Evolutionary conservation across 2,888 invertebrate species (phyloP).

Genomic region (Willowsia nigromaculata): DNA sequence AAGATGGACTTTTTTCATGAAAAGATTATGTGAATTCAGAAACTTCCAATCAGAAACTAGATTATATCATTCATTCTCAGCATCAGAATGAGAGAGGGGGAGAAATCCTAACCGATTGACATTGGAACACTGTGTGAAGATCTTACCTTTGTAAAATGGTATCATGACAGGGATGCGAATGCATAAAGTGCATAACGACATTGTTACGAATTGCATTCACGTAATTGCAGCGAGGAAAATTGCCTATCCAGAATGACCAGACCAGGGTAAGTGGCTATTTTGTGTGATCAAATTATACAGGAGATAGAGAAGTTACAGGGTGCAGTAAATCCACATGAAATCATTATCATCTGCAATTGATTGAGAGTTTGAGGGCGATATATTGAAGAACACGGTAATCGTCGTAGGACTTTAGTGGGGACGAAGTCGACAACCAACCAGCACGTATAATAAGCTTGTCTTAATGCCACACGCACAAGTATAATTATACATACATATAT

Average conservation of each 20-base stretch:
- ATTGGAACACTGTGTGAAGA: background rate
- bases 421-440: too few relatives aligned
- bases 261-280: constrained; percentile 40
- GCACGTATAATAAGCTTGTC: background rate
- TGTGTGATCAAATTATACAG: background rate
- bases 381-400: background rate
- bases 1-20: constrained; percentile 38
- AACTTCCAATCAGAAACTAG: constrained; percentile 45
- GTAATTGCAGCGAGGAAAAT: constrained; percentile 32
- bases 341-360: constrained; percentile 55
- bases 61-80: constrained; percentile 46
- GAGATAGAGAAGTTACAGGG: background rate
- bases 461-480: background rate
- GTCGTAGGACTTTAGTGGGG: too few relatives aligned
- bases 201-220: constrained; percentile 36
- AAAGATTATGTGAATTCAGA: constrained; percentile 55
- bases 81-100: constrained; percentile 31
- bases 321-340: background rate
- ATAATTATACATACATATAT: constrained; percentile 11
- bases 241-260: background rate
- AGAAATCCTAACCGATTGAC: background rate
- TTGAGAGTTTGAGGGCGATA: background rate
- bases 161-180: background rate
- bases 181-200: constrained; percentile 8
- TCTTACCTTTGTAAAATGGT: background rate